Evolutionary conservation across 2,113 vertebrate species (phyloP), one percentile per base, ranked within the genome.

Genomic region (Enhydra lutris): DNA sequence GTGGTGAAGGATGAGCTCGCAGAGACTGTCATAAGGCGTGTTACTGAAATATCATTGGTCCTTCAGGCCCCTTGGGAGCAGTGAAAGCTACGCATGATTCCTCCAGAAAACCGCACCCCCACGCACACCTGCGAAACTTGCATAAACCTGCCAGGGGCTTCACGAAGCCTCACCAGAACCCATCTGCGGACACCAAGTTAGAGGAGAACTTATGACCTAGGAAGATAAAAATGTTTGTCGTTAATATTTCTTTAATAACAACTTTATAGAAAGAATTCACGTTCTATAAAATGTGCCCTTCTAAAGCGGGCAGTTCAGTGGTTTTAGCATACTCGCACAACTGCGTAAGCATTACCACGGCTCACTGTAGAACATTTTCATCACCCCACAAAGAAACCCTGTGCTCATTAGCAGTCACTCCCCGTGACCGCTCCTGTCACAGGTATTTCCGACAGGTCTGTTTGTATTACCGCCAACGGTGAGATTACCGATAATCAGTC

Each of bases 171-270:
- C 15, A 4, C 11, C 23, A 63, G 74, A 69, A 86, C 55, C 73
- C 59, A 8, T 85, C 63, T 65, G 21, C 61, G 45, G 55, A 89
- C 39, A 57, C 52, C 42, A 80, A 47, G 67, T 82, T 89, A 79
- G 73, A 90, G 74, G 67, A 73, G 57, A 91, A 52, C 45, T 47
- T 47, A 24, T 65, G 26, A 83, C 52, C 80, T 96, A 78, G 90
- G 42, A 84, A 82, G 52, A 90, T 65, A 85, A 9, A 95, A 97
- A 76, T 57, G 57, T 85, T 78, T 95, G 50, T 63, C 34, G 18
- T 78, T 95, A 88, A 31, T 67, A 39, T 82, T 91, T 93, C 65
- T 96, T 94, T 73, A 65, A 87, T 73, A 82, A 84, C 31, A 45
- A 20, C 29, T 91, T 85, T 67, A 85, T 52, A 59, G 59, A 94